A percentile compares a stretch with the other conserved stretches of the same genome.
Conservation (phyloP, 92 coral and sea anemone species). For the Palythoa grandiflora region DNA sequence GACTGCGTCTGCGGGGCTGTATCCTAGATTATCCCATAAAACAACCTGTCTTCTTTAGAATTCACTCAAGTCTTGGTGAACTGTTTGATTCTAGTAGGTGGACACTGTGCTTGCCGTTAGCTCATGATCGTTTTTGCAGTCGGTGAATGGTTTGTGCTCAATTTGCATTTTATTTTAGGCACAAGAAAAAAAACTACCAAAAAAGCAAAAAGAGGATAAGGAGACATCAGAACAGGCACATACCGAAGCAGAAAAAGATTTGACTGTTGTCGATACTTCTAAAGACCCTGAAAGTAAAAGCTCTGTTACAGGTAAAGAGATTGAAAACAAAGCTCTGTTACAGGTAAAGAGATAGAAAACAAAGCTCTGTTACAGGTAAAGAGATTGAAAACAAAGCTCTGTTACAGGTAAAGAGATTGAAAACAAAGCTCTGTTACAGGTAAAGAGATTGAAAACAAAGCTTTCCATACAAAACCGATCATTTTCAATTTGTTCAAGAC, state of each 20-base stretch:
- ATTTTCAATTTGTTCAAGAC: no score
- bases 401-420: no score
- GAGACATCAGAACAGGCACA: background rate
- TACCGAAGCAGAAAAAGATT: background rate
- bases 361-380: slow-evolving; percentile 4
- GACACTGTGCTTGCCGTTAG: background rate
- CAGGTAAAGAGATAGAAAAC: background rate
- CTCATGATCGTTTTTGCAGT: background rate
- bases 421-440: slow-evolving; percentile 7
- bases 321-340: no score
- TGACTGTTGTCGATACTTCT: background rate
- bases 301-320: background rate
- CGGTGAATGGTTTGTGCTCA: background rate
- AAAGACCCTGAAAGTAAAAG: slow-evolving; percentile 4
- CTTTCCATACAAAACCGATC: no score
- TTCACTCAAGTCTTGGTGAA: no score
- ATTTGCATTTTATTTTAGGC: background rate
- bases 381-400: no score
- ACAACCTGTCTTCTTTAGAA: no score
- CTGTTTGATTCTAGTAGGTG: background rate
- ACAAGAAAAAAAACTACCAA: background rate
- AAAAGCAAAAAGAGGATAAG: background rate
- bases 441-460: background rate
- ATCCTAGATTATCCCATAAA: no score
- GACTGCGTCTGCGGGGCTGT: no score